A percentile compares a stretch with the other conserved stretches of the same genome.
phyloP scores from a whole-genome alignment of 2,888 invertebrate genomes.

The Branchellion lobata region DNA sequence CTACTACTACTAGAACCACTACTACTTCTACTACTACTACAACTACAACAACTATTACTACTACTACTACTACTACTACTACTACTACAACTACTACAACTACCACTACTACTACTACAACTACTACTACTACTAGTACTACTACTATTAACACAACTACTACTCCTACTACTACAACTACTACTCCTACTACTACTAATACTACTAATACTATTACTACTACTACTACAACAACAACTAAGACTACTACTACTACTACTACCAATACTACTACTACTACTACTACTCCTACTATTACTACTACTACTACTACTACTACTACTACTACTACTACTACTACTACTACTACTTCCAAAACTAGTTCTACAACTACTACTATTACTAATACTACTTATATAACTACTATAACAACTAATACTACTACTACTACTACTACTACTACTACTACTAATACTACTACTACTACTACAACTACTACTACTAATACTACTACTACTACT shows the following conservation, averaged over 20 bases:
- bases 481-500: too few relatives aligned
- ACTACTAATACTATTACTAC: background rate
- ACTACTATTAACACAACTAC: background rate
- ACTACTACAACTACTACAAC: conserved; percentile 7
- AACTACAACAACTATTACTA: background rate
- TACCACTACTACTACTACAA: background rate
- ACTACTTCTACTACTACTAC: conserved; percentile 17
- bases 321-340: background rate
- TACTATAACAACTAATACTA: too few relatives aligned
- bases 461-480: too few relatives aligned
- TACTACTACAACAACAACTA: background rate
- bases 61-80: background rate
- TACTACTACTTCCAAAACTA: background rate
- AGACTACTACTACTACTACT: background rate
- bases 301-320: background rate
- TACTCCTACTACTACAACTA: background rate
- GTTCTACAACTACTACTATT: background rate
- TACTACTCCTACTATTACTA: background rate
- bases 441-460: too few relatives aligned
- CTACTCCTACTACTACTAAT: background rate
- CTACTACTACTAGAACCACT: conserved; percentile 11
- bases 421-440: too few relatives aligned
- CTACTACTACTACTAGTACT: background rate
- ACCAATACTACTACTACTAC: background rate
- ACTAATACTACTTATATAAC: background rate